These are phyloP conservation scores for Parnassius mnemosyne DNA, from an alignment of 2,888 invertebrate species.

Conservation along the genomic window DNA sequence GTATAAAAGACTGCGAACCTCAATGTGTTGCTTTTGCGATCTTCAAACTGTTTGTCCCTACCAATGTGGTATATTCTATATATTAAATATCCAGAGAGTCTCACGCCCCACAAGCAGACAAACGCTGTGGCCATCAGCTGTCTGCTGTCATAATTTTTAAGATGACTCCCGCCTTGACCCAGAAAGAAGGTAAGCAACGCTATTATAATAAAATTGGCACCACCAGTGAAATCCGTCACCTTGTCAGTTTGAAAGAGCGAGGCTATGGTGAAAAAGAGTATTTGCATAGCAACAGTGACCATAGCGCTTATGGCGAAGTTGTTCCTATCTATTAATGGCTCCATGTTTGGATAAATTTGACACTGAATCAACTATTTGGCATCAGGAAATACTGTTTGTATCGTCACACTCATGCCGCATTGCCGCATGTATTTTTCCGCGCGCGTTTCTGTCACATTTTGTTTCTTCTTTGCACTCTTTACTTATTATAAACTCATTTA, in stretches of 20 bases:
- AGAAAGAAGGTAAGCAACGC: conserved; percentile 93
- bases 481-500: neutral
- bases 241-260: conserved; percentile 93
- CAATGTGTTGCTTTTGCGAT: conserved; percentile 90
- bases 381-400: conserved; percentile 48
- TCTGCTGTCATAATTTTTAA: conserved; percentile 90
- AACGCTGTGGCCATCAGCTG: conserved; percentile 95
- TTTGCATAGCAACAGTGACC: conserved; percentile 91
- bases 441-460: conserved; percentile 25
- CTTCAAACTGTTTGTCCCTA: conserved; percentile 94
- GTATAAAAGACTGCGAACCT: conserved; percentile 96
- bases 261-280: conserved; percentile 92
- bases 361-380: conserved; percentile 58
- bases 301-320: conserved; percentile 93
- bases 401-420: conserved; percentile 59
- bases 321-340: conserved; percentile 88
- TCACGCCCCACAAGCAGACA: conserved; percentile 92
- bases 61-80: conserved; percentile 95
- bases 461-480: conserved; percentile 18
- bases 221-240: conserved; percentile 95
- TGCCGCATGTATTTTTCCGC: conserved; percentile 55
- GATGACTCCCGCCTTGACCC: conserved; percentile 86
- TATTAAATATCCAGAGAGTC: conserved; percentile 93
- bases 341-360: conserved; percentile 75
- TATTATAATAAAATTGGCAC: conserved; percentile 94